phyloP scores from a whole-genome alignment of 2,797 vertebrate genomes.

The Cirrhinus molitorella region DNA sequence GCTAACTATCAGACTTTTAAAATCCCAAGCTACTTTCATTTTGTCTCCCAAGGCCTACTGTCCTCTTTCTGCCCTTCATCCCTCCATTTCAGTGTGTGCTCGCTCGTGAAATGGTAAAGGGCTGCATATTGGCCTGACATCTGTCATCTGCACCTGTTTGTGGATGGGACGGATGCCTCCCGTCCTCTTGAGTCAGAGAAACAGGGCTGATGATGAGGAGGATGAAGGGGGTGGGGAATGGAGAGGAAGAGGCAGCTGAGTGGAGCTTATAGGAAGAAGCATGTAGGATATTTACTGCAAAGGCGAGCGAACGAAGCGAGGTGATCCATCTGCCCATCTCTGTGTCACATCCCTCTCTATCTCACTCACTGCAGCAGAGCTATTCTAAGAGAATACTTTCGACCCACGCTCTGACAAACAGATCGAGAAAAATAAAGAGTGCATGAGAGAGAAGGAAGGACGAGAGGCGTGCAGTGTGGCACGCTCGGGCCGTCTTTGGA shows the following conservation, averaged over 20 bases:
- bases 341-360: slow-evolving; percentile 40
- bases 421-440: slow-evolving; percentile 35
- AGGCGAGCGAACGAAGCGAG: slow-evolving; percentile 21
- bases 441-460: slow-evolving; percentile 49
- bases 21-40: slow-evolving; percentile 10
- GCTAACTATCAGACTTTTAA: slow-evolving; percentile 18
- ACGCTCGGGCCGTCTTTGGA: slow-evolving; percentile 50
- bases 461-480: slow-evolving; percentile 45
- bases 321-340: slow-evolving; percentile 45
- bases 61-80: slow-evolving; percentile 22
- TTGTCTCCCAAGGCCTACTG: slow-evolving; percentile 18
- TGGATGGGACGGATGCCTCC: slow-evolving; percentile 36
- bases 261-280: slow-evolving; percentile 11
- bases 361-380: slow-evolving; percentile 67
- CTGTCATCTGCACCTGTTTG: slow-evolving; percentile 50
- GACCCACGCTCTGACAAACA: slow-evolving; percentile 69
- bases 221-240: slow-evolving; percentile 11
- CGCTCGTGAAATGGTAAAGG: neutral
- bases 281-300: slow-evolving; percentile 12
- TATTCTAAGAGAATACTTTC: slow-evolving; percentile 71
- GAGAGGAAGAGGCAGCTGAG: slow-evolving; percentile 23
- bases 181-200: slow-evolving; percentile 38
- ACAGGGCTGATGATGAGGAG: slow-evolving; percentile 15
- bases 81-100: slow-evolving; percentile 49
- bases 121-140: slow-evolving; percentile 44